Base-by-base conservation (phyloP, 2,113 vertebrate genomes). In the Anoplopoma fimbria region DNA sequence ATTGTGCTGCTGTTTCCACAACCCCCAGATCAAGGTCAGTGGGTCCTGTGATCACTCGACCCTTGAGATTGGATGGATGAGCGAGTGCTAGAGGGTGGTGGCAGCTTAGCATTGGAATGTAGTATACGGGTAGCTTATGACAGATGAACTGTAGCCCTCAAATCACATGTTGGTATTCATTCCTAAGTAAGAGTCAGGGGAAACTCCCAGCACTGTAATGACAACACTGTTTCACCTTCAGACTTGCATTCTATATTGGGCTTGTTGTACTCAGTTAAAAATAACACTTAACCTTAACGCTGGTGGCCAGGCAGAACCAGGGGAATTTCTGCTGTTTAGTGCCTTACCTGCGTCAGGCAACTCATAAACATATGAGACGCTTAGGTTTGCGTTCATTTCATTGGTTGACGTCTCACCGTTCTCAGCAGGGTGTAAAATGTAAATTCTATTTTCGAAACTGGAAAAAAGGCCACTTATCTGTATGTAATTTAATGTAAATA, bases 1-100 rank as follows among this genome's bases (percentile, higher is more conserved):
- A 19, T 8, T 10, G 7, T 69, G 63, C 38, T 42, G n/a, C 63
- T 25, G 36, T 65, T 42, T 67, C 38, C 12, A 64, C 36, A n/a
- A 64, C 38, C 25, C 9, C 13, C 38, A 21, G 6, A 40, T 69
- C 27, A 83, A 75, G 69, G 80, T 83, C 27, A 34, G 21, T 45
- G 21, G 29, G 21, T 47, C 47, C 33, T 68, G 23, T 21, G 29
- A 19, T 53, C 68, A 74, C 40, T 73, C 75, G 76, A 81, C 38
- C 19, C 27, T 13, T 27, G 29, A 29, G 40, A 33, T 31, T 42
- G 15, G 4, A 68, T 29, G 25, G 72, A 33, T 40, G 62, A 84
- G 69, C 12, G 45, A 25, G 6, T 55, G 69, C 29, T 29, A 51
- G 27, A 21, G 9, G 68, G 25, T 33, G 55, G 69, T 45, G 69